Conservation (phyloP, 2,113 vertebrate species). For the Takifugu flavidus region DNA sequence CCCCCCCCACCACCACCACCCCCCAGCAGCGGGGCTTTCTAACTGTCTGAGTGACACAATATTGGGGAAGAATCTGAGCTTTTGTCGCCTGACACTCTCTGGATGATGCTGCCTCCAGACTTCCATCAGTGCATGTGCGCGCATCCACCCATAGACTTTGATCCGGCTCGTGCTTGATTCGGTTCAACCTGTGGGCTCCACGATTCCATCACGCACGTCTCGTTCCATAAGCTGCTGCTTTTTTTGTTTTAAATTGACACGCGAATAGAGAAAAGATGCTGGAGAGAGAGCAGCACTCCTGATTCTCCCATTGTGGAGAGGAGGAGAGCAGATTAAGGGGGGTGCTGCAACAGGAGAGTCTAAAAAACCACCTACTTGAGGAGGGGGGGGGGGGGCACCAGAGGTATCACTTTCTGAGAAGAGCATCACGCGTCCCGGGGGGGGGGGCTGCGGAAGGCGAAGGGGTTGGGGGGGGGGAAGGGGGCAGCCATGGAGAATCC, state of each 20-base stretch:
- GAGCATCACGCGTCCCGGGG: slow-evolving; percentile 65
- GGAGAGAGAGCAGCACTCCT: neutral
- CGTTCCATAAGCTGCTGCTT: neutral
- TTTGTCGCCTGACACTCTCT: slow-evolving; percentile 36
- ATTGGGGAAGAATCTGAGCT: neutral
- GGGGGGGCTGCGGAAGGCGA: slow-evolving; percentile 57
- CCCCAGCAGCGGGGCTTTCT: neutral
- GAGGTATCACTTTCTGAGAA: slow-evolving; percentile 69
- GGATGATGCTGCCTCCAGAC: slow-evolving; percentile 41
- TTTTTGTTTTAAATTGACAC: neutral
- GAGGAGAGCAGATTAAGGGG: neutral
- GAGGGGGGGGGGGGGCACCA: slow-evolving; percentile 23
- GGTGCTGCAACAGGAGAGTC: neutral
- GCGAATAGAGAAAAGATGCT: neutral
- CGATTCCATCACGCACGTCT: neutral
- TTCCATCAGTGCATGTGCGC: slow-evolving; percentile 25
- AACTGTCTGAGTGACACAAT: too few relatives aligned
- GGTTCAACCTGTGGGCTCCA: slow-evolving; percentile 35
- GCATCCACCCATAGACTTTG: slow-evolving; percentile 43
- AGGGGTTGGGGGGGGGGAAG: neutral
- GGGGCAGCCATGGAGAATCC: neutral
- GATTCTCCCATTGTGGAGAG: neutral
- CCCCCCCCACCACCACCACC: neutral
- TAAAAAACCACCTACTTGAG: slow-evolving; percentile 9
- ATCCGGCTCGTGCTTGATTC: slow-evolving; percentile 27